Conservation (phyloP, 2,888 invertebrate genomes). For the Phalangium opilio region DNA sequence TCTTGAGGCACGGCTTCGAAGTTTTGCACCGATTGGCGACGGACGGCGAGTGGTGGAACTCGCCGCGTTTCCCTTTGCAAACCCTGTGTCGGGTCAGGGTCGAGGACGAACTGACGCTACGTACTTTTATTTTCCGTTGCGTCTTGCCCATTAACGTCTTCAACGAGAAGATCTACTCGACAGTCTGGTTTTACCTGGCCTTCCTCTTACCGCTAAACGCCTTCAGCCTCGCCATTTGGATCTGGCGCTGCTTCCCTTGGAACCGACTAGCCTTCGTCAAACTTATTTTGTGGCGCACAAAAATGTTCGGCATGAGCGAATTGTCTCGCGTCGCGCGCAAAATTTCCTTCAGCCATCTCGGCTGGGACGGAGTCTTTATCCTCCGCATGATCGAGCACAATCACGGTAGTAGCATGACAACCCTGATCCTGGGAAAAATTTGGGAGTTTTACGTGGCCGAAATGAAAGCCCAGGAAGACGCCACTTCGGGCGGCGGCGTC, state of each 20-base stretch:
- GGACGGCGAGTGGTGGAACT: constrained; percentile 29
- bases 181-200: constrained; percentile 30
- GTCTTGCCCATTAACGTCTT: constrained; percentile 29
- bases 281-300: constrained; percentile 29
- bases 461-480: constrained; percentile 23
- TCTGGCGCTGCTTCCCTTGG: constrained; percentile 24
- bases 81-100: constrained; percentile 31
- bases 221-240: constrained; percentile 25
- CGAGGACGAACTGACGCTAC: constrained; percentile 26
- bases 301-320: constrained; percentile 34
- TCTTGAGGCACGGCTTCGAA: constrained; percentile 26
- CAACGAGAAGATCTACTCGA: constrained; percentile 29
- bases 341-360: constrained; percentile 27
- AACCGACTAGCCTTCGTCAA: constrained; percentile 30
- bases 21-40: constrained; percentile 23
- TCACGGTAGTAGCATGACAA: constrained; percentile 28
- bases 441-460: constrained; percentile 26
- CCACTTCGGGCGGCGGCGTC: constrained; percentile 10
- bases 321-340: constrained; percentile 28
- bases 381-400: constrained; percentile 29
- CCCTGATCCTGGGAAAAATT: constrained; percentile 24
- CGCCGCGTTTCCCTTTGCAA: constrained; percentile 32
- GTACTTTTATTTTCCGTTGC: constrained; percentile 28
- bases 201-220: constrained; percentile 26
- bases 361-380: constrained; percentile 30